These are phyloP conservation scores for Pipa parva DNA, from an alignment of 2,113 vertebrate species.

Conservation along the genomic window DNA sequence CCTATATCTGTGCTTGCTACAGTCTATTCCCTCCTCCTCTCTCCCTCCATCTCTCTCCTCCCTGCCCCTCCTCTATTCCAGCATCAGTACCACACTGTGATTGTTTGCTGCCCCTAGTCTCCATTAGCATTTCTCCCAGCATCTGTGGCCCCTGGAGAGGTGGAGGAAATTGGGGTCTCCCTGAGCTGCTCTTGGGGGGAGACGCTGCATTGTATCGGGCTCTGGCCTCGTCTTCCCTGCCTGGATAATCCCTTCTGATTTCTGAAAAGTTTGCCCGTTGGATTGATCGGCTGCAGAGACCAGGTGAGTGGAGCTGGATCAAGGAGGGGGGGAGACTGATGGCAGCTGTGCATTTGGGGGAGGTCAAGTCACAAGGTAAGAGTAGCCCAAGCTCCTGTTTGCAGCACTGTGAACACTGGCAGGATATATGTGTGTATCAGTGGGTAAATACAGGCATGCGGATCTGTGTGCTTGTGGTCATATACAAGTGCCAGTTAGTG, in stretches of 20 bases:
- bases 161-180: background rate
- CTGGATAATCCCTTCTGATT: constrained; percentile 9
- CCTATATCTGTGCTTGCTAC: constrained; percentile 41
- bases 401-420: background rate
- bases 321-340: background rate
- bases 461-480: background rate
- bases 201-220: background rate
- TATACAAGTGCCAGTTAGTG: too few relatives aligned
- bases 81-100: constrained; percentile 33
- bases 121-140: constrained; percentile 26
- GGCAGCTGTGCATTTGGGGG: background rate
- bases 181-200: background rate
- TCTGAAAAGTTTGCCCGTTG: constrained; percentile 16
- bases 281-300: constrained; percentile 8
- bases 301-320: constrained; percentile 13
- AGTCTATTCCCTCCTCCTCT: constrained; percentile 40
- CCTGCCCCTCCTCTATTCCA: constrained; percentile 31
- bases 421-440: background rate
- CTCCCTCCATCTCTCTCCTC: constrained; percentile 49
- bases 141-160: constrained; percentile 13
- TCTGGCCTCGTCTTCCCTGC: background rate
- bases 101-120: constrained; percentile 33
- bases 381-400: background rate
- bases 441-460: background rate
- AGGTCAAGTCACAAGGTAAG: background rate